These are phyloP conservation scores for Fregata magnificens DNA, from an alignment of 2,113 vertebrate species.

Conservation along the genomic window DNA sequence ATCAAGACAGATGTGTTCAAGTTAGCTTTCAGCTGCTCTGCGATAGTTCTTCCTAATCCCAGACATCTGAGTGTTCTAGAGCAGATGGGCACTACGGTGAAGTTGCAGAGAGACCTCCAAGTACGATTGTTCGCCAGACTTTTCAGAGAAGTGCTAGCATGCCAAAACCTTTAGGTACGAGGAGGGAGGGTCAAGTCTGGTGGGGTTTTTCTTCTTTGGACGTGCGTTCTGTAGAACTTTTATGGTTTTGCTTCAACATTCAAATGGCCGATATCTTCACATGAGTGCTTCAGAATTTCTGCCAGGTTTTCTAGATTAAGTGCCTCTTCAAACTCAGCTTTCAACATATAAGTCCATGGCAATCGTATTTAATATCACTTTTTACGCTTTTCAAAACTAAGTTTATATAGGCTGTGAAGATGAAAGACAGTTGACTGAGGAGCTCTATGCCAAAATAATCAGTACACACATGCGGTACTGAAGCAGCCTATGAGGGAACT, in stretches of 20 bases:
- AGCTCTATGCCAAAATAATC: not conserved
- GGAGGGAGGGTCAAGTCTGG: not conserved
- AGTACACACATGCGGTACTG: not conserved
- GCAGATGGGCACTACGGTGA: fast-evolving
- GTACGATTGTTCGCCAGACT: fast-evolving
- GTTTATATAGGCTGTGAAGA: not conserved
- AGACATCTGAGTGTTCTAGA: not conserved
- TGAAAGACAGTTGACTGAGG: not conserved
- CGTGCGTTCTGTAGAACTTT: fast-evolving
- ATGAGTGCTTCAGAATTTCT: not conserved
- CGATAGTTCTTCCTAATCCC: not conserved
- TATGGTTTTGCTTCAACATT: not conserved
- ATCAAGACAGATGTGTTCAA: not conserved
- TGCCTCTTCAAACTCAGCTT: not conserved
- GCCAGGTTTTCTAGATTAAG: not conserved
- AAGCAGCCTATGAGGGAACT: not conserved
- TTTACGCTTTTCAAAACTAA: not conserved
- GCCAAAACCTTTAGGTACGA: not conserved
- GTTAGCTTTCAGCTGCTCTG: not conserved
- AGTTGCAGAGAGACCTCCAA: not conserved
- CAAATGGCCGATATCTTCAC: not conserved
- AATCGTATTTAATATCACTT: not conserved
- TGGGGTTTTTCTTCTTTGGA: not conserved
- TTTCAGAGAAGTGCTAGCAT: not conserved
- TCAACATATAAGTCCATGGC: not conserved